Evolutionary conservation across 2,888 invertebrate species (phyloP).

Genomic region (Chalcosyrphus nemorum): DNA sequence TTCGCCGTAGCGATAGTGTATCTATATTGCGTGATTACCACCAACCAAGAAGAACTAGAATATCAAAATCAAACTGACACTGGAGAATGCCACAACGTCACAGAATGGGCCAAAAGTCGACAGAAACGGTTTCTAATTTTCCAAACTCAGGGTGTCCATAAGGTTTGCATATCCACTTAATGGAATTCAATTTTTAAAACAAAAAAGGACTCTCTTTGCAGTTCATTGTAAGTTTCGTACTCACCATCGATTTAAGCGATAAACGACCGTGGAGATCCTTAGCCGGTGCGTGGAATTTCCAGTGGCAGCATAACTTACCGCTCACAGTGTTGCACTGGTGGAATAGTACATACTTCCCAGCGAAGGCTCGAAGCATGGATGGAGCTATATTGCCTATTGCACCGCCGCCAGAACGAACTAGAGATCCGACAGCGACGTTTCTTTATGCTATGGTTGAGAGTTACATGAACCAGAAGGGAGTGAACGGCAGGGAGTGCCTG

Average conservation of each 20-base stretch:
- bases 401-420: neutral
- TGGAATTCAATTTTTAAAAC: neutral
- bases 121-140: slow-evolving; percentile 51
- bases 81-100: neutral
- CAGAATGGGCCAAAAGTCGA: slow-evolving; percentile 44
- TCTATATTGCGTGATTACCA: neutral
- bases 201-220: neutral
- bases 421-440: slow-evolving; percentile 53
- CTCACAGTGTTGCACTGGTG: neutral
- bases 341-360: slow-evolving; percentile 51
- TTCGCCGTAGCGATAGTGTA: neutral
- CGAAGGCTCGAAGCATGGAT: neutral
- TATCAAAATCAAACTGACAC: too few species aligned
- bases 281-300: slow-evolving; percentile 26
- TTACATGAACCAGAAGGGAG: slow-evolving; percentile 52
- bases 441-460: slow-evolving; percentile 51
- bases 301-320: slow-evolving; percentile 25
- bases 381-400: neutral
- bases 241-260: slow-evolving; percentile 19
- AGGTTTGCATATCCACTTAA: slow-evolving; percentile 10
- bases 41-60: neutral
- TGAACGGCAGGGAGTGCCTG: slow-evolving; percentile 59
- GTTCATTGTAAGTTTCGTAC: slow-evolving; percentile 17
- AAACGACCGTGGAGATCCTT: slow-evolving; percentile 26
- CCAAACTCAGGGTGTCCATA: slow-evolving; percentile 29